Evolutionary conservation across 2,888 invertebrate genomes (phyloP).

Genomic region (Apoda limacodes): DNA sequence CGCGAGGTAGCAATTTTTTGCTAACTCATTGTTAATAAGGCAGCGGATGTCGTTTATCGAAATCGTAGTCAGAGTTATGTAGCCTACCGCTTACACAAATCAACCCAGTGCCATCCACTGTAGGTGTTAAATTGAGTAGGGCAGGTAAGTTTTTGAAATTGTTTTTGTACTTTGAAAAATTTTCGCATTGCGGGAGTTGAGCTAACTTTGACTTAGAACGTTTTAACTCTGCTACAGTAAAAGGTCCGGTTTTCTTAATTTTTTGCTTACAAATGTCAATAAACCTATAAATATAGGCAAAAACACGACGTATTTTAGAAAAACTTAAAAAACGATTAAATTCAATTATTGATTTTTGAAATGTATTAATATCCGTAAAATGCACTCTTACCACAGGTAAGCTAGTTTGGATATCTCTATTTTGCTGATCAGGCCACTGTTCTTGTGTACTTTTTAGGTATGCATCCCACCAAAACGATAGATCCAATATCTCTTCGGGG

Average conservation of each 20-base stretch:
- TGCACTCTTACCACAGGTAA: constrained; percentile 2
- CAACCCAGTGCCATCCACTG: background rate
- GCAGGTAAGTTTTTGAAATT: constrained; percentile 2
- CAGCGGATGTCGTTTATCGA: constrained; percentile 1
- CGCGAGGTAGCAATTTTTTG: too few relatives aligned
- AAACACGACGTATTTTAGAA: constrained; percentile 1
- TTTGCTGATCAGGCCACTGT: constrained; percentile 1
- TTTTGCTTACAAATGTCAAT: background rate
- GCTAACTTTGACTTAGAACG: background rate
- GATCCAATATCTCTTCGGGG: background rate
- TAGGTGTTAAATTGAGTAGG: constrained; percentile 1
- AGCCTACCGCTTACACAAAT: constrained; percentile 1
- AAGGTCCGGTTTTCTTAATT: background rate
- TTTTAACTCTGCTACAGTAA: constrained; percentile 1
- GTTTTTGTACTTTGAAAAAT: constrained; percentile 1
- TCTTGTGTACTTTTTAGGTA: background rate
- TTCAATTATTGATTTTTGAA: background rate
- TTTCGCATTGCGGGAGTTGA: constrained; percentile 1
- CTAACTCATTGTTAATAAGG: too few relatives aligned
- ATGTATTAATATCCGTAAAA: constrained; percentile 2
- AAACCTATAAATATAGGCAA: background rate
- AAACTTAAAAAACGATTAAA: constrained; percentile 1
- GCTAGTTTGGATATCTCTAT: background rate
- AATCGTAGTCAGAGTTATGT: constrained; percentile 1
- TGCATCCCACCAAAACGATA: constrained; percentile 7